Evolutionary conservation across 53 echinoderm and acorn worm species (phyloP), one percentile per base, ranked within the genome.

Genomic region (Antedon mediterranea): DNA sequence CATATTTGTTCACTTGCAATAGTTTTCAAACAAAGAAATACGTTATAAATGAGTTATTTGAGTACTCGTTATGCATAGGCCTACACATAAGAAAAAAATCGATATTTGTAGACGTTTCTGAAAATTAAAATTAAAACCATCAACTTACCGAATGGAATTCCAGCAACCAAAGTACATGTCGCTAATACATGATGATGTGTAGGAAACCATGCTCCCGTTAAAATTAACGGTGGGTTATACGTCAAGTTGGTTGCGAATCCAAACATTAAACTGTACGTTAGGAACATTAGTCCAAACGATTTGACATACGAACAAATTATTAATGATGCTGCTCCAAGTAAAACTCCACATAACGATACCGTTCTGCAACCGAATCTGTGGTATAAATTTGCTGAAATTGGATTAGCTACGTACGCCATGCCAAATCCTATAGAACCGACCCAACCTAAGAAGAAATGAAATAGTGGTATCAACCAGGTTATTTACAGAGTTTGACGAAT

Each of bases 341-440:
- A 11, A 14, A 95, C 95, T 26, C 89, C 95, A 71, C 33, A 74
- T 34, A 91, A 28, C 11, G 95, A 87, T 7, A 89, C 87, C 31
- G 81, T 76, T 28, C 92, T 86, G 43, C 91, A 91, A 0, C 91
- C 89, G 73, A 95, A 91, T 20, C 78, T 79, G 80, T 87, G 81
- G 72, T 89, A 89, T 31, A 95, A 84, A 3, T 85, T 89, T 0
- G 95, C 85, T 0, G 95, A 95, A 71, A 95, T 81, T n/a, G 95
- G 95, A 72, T 92, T 91, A 33, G 83, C 85, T 13, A 95, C 89
- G 73, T 95, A 95, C 8, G 91, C 95, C 80, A 91, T 89, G 28
- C 95, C 95, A 43, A 95, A 95, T n/a, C 87, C 95, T 23, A 91
- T 82, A 14, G 95, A 95, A 23, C 95, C 95, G 29, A 95, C 89